Conservation (phyloP, 2,797 vertebrate species). For the Sebastes dallii region DNA sequence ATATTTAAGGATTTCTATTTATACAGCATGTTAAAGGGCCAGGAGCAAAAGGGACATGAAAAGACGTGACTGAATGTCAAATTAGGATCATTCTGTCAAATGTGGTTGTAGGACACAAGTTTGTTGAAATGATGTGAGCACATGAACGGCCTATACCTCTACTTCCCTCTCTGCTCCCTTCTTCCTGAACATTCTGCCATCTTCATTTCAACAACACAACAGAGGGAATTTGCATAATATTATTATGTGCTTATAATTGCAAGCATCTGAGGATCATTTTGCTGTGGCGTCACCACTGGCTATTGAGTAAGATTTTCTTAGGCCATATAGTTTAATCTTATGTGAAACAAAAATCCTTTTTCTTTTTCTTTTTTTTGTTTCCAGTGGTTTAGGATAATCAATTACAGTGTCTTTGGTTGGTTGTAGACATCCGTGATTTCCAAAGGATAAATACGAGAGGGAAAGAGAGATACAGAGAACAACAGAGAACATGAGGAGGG, state of each 20-base stretch:
- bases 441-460: slow-evolving; percentile 34
- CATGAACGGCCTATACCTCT: not conserved
- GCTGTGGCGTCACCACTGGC: slow-evolving; percentile 8
- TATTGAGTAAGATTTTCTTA: slow-evolving; percentile 28
- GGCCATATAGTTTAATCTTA: slow-evolving; percentile 29
- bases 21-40: slow-evolving; percentile 10
- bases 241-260: slow-evolving; percentile 42
- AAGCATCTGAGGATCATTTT: slow-evolving; percentile 42
- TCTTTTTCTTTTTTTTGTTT: slow-evolving; percentile 45
- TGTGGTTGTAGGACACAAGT: not conserved
- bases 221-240: slow-evolving; percentile 51
- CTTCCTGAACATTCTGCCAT: slow-evolving; percentile 19
- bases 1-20: slow-evolving; percentile 55
- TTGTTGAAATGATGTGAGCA: not conserved
- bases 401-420: slow-evolving; percentile 20
- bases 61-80: slow-evolving; percentile 22
- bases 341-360: slow-evolving; percentile 43
- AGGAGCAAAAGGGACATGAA: slow-evolving; percentile 12
- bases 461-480: slow-evolving; percentile 12
- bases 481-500: not conserved
- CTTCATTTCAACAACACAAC: slow-evolving; percentile 27
- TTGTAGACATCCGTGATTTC: slow-evolving; percentile 33
- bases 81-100: slow-evolving; percentile 28
- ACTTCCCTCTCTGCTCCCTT: not conserved
- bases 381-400: slow-evolving; percentile 53